phyloP scores from a whole-genome alignment of 2,888 invertebrate genomes.

The Cabera pusaria region DNA sequence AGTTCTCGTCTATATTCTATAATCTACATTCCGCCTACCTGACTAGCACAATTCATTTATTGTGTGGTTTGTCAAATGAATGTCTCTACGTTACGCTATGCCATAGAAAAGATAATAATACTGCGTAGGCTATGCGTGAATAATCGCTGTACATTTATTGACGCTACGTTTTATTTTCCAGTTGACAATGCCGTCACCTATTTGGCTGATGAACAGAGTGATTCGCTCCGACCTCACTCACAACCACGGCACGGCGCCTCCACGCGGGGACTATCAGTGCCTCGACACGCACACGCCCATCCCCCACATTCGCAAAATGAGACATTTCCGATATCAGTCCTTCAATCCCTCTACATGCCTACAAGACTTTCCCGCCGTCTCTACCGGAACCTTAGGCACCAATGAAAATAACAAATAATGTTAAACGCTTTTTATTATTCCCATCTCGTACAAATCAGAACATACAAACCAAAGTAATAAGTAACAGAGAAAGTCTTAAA shows the following conservation, averaged over 20 bases:
- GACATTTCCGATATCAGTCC: slow-evolving; percentile 63
- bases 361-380: slow-evolving; percentile 54
- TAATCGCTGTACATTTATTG: too few species aligned
- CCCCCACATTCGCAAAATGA: slow-evolving; percentile 65
- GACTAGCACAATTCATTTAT: too few species aligned
- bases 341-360: slow-evolving; percentile 67
- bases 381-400: slow-evolving; percentile 38
- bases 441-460: slow-evolving; percentile 18
- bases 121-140: too few species aligned
- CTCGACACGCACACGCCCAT: slow-evolving; percentile 76
- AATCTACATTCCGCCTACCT: too few species aligned
- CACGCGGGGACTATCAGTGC: slow-evolving; percentile 69
- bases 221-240: slow-evolving; percentile 74
- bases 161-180: slow-evolving; percentile 36
- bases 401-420: slow-evolving; percentile 40
- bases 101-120: too few species aligned
- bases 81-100: too few species aligned
- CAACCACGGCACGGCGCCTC: slow-evolving; percentile 71
- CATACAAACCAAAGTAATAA: slow-evolving; percentile 24
- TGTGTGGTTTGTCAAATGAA: too few species aligned
- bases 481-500: slow-evolving; percentile 29
- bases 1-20: too few species aligned
- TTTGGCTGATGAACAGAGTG: slow-evolving; percentile 70
- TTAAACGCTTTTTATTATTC: slow-evolving; percentile 41
- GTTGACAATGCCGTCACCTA: slow-evolving; percentile 63